A percentile compares a stretch with the other conserved stretches of the same genome.
These are phyloP conservation scores for Tetragonisca angustula DNA, from an alignment of 2,888 invertebrate genomes.

Conservation along the genomic window DNA sequence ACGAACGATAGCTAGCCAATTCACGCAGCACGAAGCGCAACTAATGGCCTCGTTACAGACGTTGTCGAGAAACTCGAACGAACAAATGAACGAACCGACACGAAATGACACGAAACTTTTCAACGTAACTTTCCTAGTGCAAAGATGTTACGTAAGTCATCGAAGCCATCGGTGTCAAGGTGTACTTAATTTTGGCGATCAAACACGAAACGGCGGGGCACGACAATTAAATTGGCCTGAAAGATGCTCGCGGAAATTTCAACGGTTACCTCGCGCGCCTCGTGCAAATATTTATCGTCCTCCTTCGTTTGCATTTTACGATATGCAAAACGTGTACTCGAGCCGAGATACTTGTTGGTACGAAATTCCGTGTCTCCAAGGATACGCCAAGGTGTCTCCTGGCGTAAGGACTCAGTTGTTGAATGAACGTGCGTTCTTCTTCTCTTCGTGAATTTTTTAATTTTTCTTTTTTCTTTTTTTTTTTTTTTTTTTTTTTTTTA, in stretches of 20 bases:
- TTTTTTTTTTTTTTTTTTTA: not conserved
- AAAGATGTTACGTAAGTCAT: slow-evolving; percentile 41
- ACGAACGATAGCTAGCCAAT: too few species aligned
- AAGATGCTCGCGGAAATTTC: slow-evolving; percentile 38
- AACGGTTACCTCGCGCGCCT: slow-evolving; percentile 3
- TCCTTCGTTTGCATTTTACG: slow-evolving; percentile 45
- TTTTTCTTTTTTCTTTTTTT: not conserved
- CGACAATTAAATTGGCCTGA: slow-evolving; percentile 45
- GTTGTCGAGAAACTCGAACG: not conserved
- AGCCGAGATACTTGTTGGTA: slow-evolving; percentile 11
- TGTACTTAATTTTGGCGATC: slow-evolving; percentile 52
- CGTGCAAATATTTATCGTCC: slow-evolving; percentile 46
- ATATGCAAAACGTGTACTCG: slow-evolving; percentile 8
- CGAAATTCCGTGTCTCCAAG: slow-evolving; percentile 33
- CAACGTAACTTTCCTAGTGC: slow-evolving; percentile 3
- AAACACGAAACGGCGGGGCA: slow-evolving; percentile 25
- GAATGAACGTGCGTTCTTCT: slow-evolving; percentile 8
- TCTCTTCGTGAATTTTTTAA: not conserved
- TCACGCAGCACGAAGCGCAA: not conserved
- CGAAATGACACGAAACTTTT: not conserved
- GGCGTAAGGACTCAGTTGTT: slow-evolving; percentile 8
- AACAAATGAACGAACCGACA: not conserved
- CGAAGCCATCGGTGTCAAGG: slow-evolving; percentile 51
- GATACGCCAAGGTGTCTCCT: slow-evolving; percentile 3
- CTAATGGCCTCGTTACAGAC: not conserved